These are phyloP conservation scores for Mesorhabditis belari DNA, from an alignment of 2,888 invertebrate genomes.

Conservation along the genomic window DNA sequence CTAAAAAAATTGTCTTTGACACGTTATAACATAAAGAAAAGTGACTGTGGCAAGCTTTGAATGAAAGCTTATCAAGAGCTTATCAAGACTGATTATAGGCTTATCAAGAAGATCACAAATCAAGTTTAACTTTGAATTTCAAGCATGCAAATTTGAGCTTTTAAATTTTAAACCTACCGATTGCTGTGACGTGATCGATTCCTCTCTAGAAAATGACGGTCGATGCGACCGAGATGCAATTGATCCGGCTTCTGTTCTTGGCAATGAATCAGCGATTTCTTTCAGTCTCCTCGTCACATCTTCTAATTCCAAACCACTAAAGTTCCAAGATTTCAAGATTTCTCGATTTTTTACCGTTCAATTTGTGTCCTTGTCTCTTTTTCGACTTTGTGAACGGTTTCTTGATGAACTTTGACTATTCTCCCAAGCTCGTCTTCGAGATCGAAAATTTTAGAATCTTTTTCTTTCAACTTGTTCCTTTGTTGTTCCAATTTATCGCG, in stretches of 20 bases:
- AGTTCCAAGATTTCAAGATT: too few relatives aligned
- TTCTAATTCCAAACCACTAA: neutral
- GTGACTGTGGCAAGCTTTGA: too few relatives aligned
- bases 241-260: neutral
- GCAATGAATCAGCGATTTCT: neutral
- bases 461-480: too few relatives aligned
- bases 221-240: neutral
- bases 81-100: too few relatives aligned
- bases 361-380: neutral
- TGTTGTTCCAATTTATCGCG: neutral
- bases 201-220: neutral
- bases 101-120: too few relatives aligned
- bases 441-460: too few relatives aligned
- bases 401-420: neutral
- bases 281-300: neutral
- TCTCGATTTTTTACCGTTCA: too few relatives aligned
- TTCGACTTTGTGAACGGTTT: neutral
- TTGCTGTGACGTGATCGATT: neutral
- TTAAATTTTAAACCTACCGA: neutral
- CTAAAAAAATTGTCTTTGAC: too few relatives aligned
- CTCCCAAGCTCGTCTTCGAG: neutral
- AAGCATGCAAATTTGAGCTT: too few relatives aligned
- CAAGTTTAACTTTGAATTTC: too few relatives aligned
- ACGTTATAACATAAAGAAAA: too few relatives aligned
- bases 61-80: too few relatives aligned